Percentiles rank a stretch among this genome's conserved stretches.
phyloP scores from a whole-genome alignment of 2,113 vertebrate genomes.

The Pelvicachromis taeniatus region DNA sequence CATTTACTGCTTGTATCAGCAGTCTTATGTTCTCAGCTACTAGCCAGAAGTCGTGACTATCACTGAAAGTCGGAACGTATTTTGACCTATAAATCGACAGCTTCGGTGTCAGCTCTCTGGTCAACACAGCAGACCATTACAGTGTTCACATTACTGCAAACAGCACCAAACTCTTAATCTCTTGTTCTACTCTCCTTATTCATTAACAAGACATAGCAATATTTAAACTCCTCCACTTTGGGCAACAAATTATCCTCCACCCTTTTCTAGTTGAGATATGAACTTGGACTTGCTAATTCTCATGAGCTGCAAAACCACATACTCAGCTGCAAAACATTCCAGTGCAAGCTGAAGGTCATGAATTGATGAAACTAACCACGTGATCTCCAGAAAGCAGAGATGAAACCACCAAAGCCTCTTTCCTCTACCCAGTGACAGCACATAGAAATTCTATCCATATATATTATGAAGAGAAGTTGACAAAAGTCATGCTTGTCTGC shows the following conservation, averaged over 20 bases:
- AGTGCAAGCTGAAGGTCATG: background rate
- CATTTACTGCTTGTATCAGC: background rate
- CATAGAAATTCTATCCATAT: background rate
- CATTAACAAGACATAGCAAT: rapidly evolving
- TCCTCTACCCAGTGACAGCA: rapidly evolving
- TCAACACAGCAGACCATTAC: background rate
- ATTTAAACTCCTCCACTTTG: background rate
- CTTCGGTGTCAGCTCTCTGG: rapidly evolving
- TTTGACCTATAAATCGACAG: background rate
- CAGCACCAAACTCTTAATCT: rapidly evolving
- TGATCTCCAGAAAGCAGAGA: rapidly evolving
- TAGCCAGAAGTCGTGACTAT: rapidly evolving
- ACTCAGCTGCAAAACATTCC: background rate
- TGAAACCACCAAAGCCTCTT: background rate
- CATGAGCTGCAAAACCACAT: background rate
- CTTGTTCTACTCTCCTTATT: background rate
- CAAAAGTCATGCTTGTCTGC: background rate
- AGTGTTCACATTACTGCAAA: background rate
- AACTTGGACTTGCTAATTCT: background rate
- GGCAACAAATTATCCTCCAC: background rate
- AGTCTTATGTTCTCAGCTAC: rapidly evolving
- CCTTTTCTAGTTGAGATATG: background rate
- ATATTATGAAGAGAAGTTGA: background rate
- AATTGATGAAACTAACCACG: background rate
- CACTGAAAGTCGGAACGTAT: background rate